Base-by-base conservation (phyloP, 2,888 invertebrate species). In the Opisthograptis luteolata region DNA sequence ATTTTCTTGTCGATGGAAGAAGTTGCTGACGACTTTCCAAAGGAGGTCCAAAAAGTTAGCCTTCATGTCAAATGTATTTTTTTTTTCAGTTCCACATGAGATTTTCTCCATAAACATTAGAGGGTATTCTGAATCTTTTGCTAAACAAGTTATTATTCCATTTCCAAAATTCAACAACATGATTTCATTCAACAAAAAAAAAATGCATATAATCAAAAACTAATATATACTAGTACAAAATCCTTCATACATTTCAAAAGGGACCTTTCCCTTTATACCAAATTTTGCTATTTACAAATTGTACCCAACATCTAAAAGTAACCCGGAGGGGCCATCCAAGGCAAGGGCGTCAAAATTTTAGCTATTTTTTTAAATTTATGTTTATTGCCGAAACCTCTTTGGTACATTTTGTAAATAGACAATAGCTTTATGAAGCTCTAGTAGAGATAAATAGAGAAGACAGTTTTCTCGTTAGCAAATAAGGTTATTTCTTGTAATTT, bases 111-210 rank as follows among this genome's bases (percentile, higher is more conserved):
- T n/a, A n/a, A n/a, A n/a, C n/a, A n/a, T n/a, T n/a, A n/a, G n/a
- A n/a, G n/a, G n/a, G n/a, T n/a, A n/a, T n/a, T n/a, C n/a, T n/a
- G n/a, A n/a, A n/a, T n/a, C n/a, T n/a, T n/a, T n/a, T n/a, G n/a
- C n/a, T n/a, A n/a, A n/a, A n/a, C 14, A 20, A 28, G 0, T 37
- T 41, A 51, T 45, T 45, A 40, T 51, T 51, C 42, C 39, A 45
- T 44, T 43, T 53, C 48, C 39, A 51, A 51, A 60, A 54, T 50
- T 58, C 65, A 70, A 74, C 64, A 74, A 79, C 79, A 83, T 81
- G 81, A 83, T 83, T 76, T 58, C 30, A 66, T 60, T 73, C 64
- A 79, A 77, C 75, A 73, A 75, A 77, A 79, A 75, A n/a, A 70
- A 73, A 70, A 55, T 53, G 50, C 70, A 74, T 77, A 78, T 61